Percentiles rank a stretch among this genome's conserved stretches.
Evolutionary conservation across 2,888 invertebrate species (phyloP).

Genomic region (Platycheirus albimanus): DNA sequence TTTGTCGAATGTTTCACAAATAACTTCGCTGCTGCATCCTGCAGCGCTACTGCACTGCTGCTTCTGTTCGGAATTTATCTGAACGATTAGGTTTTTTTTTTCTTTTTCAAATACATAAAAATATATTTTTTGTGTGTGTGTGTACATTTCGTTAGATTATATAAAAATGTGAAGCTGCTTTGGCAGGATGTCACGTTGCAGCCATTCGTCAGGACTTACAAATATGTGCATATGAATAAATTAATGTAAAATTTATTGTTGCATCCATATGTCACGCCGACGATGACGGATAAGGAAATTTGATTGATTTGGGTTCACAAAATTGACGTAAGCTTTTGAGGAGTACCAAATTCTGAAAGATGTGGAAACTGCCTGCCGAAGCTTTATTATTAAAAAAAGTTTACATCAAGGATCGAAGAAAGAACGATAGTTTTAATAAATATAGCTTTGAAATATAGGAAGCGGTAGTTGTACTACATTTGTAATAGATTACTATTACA

Average conservation of each 20-base stretch:
- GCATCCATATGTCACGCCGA: constrained; percentile 18
- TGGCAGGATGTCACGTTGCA: constrained; percentile 38
- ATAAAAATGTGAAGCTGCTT: constrained; percentile 18
- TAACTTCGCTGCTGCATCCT: constrained; percentile 45
- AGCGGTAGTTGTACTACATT: too few relatives aligned
- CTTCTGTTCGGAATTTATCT: constrained; percentile 46
- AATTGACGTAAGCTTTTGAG: constrained; percentile 1
- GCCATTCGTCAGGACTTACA: constrained; percentile 27
- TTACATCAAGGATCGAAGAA: too few relatives aligned
- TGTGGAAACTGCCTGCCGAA: too few relatives aligned
- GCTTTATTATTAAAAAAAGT: too few relatives aligned
- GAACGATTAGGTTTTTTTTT: constrained; percentile 52
- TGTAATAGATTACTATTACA: too few relatives aligned
- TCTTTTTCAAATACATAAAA: neutral
- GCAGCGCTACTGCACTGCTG: constrained; percentile 44
- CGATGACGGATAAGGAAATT: constrained; percentile 4
- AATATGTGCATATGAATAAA: constrained; percentile 50
- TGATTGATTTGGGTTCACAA: constrained; percentile 31
- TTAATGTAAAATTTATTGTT: constrained; percentile 46
- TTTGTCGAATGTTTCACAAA: constrained; percentile 64
- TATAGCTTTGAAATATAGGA: too few relatives aligned
- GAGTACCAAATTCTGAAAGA: neutral
- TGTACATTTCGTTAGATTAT: constrained; percentile 15
- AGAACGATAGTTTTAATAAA: too few relatives aligned
- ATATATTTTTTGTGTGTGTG: neutral